Percentiles rank a stretch among this genome's conserved stretches.
phyloP scores from a whole-genome alignment of 2,888 invertebrate genomes.

The Calameuta pallipes region DNA sequence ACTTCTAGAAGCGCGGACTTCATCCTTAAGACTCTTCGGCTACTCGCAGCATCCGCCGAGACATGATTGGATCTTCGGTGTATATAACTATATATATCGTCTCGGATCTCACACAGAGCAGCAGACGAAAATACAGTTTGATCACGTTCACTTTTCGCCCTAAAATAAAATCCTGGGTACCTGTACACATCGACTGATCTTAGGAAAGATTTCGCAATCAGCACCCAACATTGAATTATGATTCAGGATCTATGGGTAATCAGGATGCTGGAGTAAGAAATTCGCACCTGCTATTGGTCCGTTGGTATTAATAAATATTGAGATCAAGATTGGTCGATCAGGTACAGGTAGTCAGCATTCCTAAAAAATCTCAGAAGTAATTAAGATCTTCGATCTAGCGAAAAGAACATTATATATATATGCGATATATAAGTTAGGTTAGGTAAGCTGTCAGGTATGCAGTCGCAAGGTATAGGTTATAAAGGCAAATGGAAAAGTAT shows the following conservation, averaged over 20 bases:
- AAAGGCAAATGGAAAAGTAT: background rate
- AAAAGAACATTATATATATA: background rate
- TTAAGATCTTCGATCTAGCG: conserved; percentile 35
- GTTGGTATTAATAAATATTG: background rate
- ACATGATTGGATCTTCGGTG: background rate
- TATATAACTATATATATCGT: background rate
- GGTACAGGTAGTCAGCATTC: conserved; percentile 32
- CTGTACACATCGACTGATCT: background rate
- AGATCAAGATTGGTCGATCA: background rate
- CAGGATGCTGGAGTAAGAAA: background rate
- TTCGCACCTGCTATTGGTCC: background rate
- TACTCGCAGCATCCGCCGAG: background rate
- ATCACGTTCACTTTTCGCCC: background rate
- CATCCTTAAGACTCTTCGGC: background rate
- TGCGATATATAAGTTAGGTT: background rate
- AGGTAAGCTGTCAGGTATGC: background rate
- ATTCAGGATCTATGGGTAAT: background rate
- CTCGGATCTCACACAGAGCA: background rate
- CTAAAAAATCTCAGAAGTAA: conserved; percentile 41
- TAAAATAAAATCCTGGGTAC: background rate
- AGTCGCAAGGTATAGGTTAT: background rate
- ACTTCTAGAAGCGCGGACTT: conserved; percentile 5
- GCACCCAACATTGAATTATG: background rate
- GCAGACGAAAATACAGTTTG: background rate
- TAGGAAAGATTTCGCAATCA: background rate